phyloP scores from a whole-genome alignment of 2,888 invertebrate species.

The Drosophila pegasa region DNA sequence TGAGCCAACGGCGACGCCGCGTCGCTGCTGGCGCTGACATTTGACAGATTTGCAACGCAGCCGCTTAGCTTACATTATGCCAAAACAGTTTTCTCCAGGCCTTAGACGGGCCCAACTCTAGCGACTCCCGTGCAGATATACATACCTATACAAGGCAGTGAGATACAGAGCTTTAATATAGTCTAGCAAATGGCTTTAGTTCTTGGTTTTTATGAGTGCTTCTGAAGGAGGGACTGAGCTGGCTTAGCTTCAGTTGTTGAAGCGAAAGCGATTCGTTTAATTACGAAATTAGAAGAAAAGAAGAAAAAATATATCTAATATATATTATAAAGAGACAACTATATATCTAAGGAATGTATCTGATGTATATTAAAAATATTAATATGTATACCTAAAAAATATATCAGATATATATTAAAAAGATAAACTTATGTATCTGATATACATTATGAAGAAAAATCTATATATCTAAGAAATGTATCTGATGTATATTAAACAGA shows the following conservation, averaged over 20 bases:
- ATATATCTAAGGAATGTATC: too few relatives aligned
- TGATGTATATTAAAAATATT: too few relatives aligned
- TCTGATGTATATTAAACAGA: too few relatives aligned
- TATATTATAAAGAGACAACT: too few relatives aligned
- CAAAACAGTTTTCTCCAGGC: slow-evolving; percentile 48
- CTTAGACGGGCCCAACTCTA: slow-evolving; percentile 36
- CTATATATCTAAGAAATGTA: too few relatives aligned
- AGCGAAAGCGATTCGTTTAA: too few relatives aligned
- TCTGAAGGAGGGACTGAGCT: background rate
- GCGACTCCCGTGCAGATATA: background rate
- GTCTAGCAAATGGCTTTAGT: background rate
- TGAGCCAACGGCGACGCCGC: slow-evolving; percentile 66
- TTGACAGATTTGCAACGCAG: slow-evolving; percentile 76
- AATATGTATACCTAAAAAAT: too few relatives aligned
- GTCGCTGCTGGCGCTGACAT: slow-evolving; percentile 69
- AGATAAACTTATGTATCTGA: too few relatives aligned
- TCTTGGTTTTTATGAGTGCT: background rate
- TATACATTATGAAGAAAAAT: too few relatives aligned
- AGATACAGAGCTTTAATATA: background rate
- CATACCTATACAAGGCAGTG: background rate
- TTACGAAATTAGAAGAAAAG: too few relatives aligned
- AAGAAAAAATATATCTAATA: too few relatives aligned
- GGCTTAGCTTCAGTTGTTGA: background rate
- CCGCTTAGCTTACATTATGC: slow-evolving; percentile 49
- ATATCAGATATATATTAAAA: too few relatives aligned